Evolutionary conservation across 2,888 invertebrate species (phyloP).

Genomic region (Nephrotoma flavescens): DNA sequence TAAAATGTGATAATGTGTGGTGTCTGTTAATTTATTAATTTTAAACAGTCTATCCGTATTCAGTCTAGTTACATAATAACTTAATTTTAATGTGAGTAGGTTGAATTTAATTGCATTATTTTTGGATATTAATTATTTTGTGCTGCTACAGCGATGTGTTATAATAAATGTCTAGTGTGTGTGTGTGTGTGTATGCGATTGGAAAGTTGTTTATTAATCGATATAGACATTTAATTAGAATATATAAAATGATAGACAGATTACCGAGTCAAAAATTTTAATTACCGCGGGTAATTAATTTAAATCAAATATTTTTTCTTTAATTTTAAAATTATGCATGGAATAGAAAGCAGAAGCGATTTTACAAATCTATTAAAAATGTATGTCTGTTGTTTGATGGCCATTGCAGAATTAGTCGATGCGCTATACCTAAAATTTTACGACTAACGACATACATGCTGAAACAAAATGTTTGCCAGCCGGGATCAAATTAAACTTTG

Average conservation of each 20-base stretch:
- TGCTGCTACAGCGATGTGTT: background rate
- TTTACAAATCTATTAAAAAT: no score
- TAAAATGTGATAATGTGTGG: background rate
- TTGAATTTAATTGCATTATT: background rate
- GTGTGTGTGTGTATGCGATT: background rate
- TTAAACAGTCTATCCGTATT: background rate
- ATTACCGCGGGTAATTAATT: no score
- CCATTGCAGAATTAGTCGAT: no score
- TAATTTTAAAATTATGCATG: no score
- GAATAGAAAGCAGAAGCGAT: no score
- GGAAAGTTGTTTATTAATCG: background rate
- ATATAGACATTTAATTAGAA: background rate
- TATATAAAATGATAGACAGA: background rate
- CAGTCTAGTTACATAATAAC: background rate
- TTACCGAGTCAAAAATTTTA: no score
- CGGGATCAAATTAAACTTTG: no score
- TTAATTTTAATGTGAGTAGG: background rate
- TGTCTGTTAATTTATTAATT: background rate
- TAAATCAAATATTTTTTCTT: no score
- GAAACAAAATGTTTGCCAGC: no score
- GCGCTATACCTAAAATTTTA: no score
- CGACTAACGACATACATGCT: no score
- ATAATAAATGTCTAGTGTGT: background rate
- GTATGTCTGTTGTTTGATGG: no score
- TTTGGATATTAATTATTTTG: background rate